These are phyloP conservation scores for Piprites chloris DNA, from an alignment of 2,113 vertebrate genomes.

Conservation along the genomic window DNA sequence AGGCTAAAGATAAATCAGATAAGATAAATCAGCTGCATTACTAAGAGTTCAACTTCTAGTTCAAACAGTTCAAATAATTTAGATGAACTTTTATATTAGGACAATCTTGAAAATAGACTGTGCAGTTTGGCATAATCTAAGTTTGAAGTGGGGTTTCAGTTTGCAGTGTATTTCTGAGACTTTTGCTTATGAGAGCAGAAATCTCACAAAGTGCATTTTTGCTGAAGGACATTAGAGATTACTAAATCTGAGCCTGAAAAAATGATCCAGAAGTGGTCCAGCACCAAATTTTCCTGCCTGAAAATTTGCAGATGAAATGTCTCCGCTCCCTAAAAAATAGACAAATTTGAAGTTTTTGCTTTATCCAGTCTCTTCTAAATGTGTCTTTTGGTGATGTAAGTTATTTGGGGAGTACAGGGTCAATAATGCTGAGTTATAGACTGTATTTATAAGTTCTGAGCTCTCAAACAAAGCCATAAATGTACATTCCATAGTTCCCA, in stretches of 20 bases:
- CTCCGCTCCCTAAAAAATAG: neutral
- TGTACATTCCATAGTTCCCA: conserved; percentile 68
- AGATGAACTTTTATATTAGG: neutral
- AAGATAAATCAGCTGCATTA: neutral
- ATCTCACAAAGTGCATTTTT: neutral
- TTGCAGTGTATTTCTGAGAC: neutral
- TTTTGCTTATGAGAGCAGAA: neutral
- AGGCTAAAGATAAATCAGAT: neutral
- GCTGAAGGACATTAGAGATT: neutral
- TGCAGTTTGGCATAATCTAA: neutral
- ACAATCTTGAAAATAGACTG: neutral
- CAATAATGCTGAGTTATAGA: neutral
- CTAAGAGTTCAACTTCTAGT: neutral
- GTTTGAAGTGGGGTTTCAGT: neutral
- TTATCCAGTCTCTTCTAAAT: neutral
- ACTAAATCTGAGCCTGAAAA: neutral
- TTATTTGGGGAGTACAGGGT: neutral
- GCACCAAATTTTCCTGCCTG: neutral
- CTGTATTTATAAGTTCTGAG: conserved; percentile 26
- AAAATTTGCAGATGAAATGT: neutral
- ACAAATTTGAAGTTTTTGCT: neutral
- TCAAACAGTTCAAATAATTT: too few relatives aligned
- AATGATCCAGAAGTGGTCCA: neutral
- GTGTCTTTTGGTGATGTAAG: neutral
- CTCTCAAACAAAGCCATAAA: conserved; percentile 57